Base-by-base conservation (phyloP, 2,113 vertebrate genomes). In the Corythornis madagascariensis region DNA sequence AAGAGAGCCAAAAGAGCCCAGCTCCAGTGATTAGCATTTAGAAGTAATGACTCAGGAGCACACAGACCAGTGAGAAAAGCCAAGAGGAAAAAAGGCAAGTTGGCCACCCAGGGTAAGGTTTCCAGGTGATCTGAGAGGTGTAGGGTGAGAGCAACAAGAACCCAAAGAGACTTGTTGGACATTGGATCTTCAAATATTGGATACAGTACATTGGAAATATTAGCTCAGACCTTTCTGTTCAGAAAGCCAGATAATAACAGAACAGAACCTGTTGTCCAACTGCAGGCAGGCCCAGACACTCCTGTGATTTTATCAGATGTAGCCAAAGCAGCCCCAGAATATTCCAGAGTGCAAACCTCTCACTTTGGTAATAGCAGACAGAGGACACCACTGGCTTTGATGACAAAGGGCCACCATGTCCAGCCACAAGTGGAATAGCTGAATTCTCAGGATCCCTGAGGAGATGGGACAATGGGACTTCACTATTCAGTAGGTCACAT, bases 11-110 rank as follows among this genome's bases (percentile, higher is more conserved):
- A 88, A 92, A 83, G 93, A 88, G 17, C 67, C 43, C 64, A 63
- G 85, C 75, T 92, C 55, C 52, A 70, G 7, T 60, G 31, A 92
- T 94, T 89, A 92, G 63, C 85, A 80, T 56, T 67, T 92, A 86
- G 64, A 56, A 95, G 67, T 57, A 88, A 70, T 83, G 75, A 88
- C 19, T 87, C 82, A 85, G 61, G 78, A 85, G 33, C 66, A 50
- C 40, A 65, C 10, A 69, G 31, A 40, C 33, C 60, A 50, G 80
- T 40, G 17, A 88, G 66, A 77, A 90, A 90, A 60, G 33, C 38
- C 35, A 50, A 85, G 84, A 65, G 74, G 66, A 33, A 69, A 84
- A 66, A 85, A 73, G 13, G 43, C 2, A 1, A 65, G 21, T 7
- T 78, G 48, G 21, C 40, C 74, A 7, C 21, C 40, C 50, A 73